Percentiles rank a stretch among this genome's conserved stretches.
Conservation (phyloP, 2,797 vertebrate genomes). For the Anguilla marmorata region DNA sequence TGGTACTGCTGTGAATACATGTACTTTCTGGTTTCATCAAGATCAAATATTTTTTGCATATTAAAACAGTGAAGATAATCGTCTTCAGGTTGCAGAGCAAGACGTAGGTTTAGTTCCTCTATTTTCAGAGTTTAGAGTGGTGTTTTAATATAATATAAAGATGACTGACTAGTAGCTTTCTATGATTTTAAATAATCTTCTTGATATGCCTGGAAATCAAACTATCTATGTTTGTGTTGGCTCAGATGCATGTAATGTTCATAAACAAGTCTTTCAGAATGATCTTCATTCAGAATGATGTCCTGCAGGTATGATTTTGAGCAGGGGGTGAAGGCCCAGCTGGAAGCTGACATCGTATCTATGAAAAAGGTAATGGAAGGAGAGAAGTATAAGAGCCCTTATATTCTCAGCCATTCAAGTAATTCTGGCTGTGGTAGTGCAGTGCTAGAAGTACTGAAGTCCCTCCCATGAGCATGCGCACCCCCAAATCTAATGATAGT, state of each 20-base stretch:
- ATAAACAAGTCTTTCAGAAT: not conserved
- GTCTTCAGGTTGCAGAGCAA: not conserved
- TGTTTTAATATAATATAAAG: not conserved
- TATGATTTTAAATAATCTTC: not conserved
- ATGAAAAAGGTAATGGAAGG: slow-evolving; percentile 61
- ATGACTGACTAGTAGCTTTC: not conserved
- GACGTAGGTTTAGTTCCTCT: not conserved
- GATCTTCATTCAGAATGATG: not conserved
- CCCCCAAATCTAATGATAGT: not conserved
- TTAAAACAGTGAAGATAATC: not conserved
- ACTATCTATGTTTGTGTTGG: not conserved
- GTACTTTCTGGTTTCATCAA: not conserved
- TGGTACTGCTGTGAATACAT: not conserved
- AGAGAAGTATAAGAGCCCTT: not conserved
- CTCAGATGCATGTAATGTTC: not conserved
- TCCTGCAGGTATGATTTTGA: slow-evolving; percentile 63
- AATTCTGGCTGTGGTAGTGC: not conserved
- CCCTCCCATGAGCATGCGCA: not conserved
- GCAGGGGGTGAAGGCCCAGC: slow-evolving; percentile 66
- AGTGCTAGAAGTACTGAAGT: not conserved
- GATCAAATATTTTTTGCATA: not conserved
- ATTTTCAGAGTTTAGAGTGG: too few relatives aligned
- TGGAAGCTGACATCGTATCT: slow-evolving; percentile 61
- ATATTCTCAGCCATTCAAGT: not conserved
- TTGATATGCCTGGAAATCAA: not conserved